These are phyloP conservation scores for Conistra vaccinii DNA, from an alignment of 2,888 invertebrate species.

Conservation along the genomic window DNA sequence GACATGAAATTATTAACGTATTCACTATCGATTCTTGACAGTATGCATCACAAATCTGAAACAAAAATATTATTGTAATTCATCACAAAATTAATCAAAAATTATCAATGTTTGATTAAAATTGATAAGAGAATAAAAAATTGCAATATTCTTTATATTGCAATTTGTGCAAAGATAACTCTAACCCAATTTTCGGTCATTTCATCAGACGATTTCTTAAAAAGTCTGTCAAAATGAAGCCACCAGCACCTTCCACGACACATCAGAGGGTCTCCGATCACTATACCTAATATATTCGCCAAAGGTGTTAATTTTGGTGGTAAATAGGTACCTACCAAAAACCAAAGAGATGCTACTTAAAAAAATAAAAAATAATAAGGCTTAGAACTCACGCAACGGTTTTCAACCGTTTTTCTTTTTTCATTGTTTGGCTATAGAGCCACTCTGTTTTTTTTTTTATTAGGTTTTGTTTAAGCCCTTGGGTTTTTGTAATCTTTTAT, in stretches of 20 bases:
- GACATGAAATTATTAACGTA: not conserved
- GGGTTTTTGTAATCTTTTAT: not conserved
- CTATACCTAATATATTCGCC: too few species aligned
- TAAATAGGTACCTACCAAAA: not conserved
- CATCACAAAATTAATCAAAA: conserved; percentile 3
- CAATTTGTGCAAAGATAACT: too few species aligned
- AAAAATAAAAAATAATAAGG: too few species aligned
- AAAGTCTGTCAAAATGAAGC: not conserved
- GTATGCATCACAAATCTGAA: conserved; percentile 73
- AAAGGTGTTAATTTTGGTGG: not conserved
- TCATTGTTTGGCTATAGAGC: not conserved
- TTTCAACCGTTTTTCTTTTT: not conserved
- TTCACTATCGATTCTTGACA: conserved; percentile 56
- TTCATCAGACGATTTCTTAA: not conserved
- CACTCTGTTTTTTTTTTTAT: too few species aligned
- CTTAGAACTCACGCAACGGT: too few species aligned
- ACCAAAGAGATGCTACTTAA: too few species aligned
- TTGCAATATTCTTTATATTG: too few species aligned
- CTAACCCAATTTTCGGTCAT: not conserved
- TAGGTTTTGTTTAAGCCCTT: too few species aligned
- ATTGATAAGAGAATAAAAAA: too few species aligned
- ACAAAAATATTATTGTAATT: conserved; percentile 54
- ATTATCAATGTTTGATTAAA: too few species aligned
- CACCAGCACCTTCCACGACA: too few species aligned
- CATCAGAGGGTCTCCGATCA: not conserved